Percentiles rank a stretch among this genome's conserved stretches.
phyloP scores from a whole-genome alignment of 2,113 vertebrate genomes.

The Macheiramphus alcinus region DNA sequence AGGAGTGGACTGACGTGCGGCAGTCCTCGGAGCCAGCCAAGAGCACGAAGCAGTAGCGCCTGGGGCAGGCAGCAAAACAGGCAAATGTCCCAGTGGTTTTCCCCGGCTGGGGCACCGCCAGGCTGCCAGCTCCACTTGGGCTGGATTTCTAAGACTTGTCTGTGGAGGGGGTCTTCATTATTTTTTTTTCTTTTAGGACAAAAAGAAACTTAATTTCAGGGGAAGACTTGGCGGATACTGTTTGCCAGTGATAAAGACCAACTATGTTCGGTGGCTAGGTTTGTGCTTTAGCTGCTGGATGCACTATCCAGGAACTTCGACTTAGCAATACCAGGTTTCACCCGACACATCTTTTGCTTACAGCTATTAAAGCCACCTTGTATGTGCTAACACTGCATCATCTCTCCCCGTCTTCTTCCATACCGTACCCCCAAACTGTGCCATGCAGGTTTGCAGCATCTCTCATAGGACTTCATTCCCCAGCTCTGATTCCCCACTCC shows the following conservation, averaged over 20 bases:
- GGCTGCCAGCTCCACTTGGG: neutral
- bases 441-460: neutral
- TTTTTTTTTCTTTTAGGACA: neutral
- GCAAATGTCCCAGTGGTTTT: neutral
- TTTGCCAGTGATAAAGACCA: slow-evolving; percentile 45
- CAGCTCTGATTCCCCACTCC: neutral
- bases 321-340: slow-evolving; percentile 48
- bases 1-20: slow-evolving; percentile 97
- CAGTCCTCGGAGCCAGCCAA: slow-evolving; percentile 92
- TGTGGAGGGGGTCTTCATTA: neutral
- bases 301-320: neutral
- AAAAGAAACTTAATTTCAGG: slow-evolving; percentile 28
- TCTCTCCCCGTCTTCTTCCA: neutral
- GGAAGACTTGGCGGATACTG: slow-evolving; percentile 35
- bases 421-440: accelerated
- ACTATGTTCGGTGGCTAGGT: neutral
- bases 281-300: slow-evolving; percentile 46
- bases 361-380: slow-evolving; percentile 24
- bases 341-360: slow-evolving; percentile 6
- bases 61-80: neutral
- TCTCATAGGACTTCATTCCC: neutral
- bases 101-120: accelerated
- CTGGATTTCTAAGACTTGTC: slow-evolving; percentile 22
- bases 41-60: slow-evolving; percentile 77
- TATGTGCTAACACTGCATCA: slow-evolving; percentile 2